Evolutionary conservation across 2,797 vertebrate species (phyloP), one percentile per base, ranked within the genome.

Genomic region (Hoplostethus mediterraneus): DNA sequence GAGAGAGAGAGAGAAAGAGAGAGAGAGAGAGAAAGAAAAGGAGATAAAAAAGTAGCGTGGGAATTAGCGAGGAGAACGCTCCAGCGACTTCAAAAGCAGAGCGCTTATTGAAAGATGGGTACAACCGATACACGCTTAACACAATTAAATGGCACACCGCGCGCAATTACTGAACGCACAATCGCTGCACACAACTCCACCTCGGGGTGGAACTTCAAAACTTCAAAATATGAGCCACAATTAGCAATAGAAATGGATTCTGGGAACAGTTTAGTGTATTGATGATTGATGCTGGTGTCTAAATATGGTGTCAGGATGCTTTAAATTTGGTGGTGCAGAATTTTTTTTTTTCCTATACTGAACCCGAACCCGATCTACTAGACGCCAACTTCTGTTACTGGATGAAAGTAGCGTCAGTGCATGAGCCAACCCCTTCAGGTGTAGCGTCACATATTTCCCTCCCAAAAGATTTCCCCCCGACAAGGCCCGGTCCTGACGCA

Each of bases 31-130:
- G 30, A 65, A 11, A 6, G 40, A 12, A n/a, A 9, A 33, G 28
- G 59, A 64, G 82, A 75, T 21, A 21, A 79, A 77, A 81, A 55
- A 67, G 66, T 1, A 1, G 59, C 25, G 38, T 42, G 71, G 70
- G 80, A 81, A 83, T 88, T 81, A 81, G 63, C 8, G 4, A 38
- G 13, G 38, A 31, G 47, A 63, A 73, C 44, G 79, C 72, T 83
- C 45, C 79, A 80, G 71, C 70, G 81, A 81, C 84, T 89, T 85
- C 82, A 89, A 86, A 87, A 75, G 79, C 74, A 68, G 11, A 60
- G 42, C 3, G 56, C 63, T 89, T 83, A 87, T 75, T 87, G 79
- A 77, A 83, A 83, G 79, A 86, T 85, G 72, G 73, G 63, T 48
- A 12, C 61, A 16, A 44, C 52, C 55, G 82, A 84, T 84, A 80